Conservation (phyloP, 2,797 vertebrate species). For the Loriculus beryllinus region DNA sequence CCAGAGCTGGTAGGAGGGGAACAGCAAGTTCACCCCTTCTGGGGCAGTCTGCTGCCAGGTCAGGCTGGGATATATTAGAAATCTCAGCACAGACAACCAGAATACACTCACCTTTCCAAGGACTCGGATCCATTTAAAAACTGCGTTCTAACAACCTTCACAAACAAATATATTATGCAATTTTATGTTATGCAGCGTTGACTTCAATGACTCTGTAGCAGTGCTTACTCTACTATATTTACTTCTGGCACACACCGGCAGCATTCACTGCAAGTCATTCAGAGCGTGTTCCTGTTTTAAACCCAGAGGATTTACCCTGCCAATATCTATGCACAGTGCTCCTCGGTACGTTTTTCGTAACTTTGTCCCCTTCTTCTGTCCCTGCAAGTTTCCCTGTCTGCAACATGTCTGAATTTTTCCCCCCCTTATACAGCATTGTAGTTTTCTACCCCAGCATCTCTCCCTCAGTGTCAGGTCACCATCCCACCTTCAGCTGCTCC, state of each 20-base stretch:
- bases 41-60: neutral
- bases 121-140: slow-evolving; percentile 20
- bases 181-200: slow-evolving; percentile 43
- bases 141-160: slow-evolving; percentile 31
- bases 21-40: neutral
- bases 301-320: neutral
- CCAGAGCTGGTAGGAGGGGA: neutral
- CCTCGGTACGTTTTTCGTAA: neutral
- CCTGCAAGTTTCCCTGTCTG: neutral
- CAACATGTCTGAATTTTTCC: rapidly evolving
- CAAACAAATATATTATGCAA: slow-evolving; percentile 61
- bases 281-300: neutral
- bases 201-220: slow-evolving; percentile 51
- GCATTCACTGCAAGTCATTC: neutral
- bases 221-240: slow-evolving; percentile 63
- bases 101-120: slow-evolving; percentile 40
- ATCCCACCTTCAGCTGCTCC: neutral
- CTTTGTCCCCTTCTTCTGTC: neutral
- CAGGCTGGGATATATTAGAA: neutral
- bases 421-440: neutral
- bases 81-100: neutral
- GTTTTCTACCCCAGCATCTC: neutral
- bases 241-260: slow-evolving; percentile 7
- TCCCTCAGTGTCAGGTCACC: neutral
- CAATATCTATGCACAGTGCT: neutral